Percentiles rank a stretch among this genome's conserved stretches.
Conservation (phyloP, 1,140 invertebrate species). For the Drosophila ficusphila region DNA sequence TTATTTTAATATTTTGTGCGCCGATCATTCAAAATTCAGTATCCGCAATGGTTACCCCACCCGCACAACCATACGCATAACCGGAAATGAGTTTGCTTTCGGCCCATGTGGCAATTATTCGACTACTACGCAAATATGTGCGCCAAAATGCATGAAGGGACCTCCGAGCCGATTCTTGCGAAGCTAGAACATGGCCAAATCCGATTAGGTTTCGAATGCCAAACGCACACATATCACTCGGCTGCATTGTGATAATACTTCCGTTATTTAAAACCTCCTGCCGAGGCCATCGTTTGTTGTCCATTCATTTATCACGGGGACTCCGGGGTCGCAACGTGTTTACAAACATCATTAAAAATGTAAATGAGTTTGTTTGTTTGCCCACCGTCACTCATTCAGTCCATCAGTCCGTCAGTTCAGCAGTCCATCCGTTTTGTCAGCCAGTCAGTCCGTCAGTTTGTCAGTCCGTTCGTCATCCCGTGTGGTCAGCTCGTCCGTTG, state of each 20-base stretch:
- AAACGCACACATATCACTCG: conserved; percentile 49
- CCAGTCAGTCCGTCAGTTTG: conserved; percentile 25
- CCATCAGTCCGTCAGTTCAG: conserved; percentile 12
- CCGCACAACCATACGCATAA: conserved; percentile 16
- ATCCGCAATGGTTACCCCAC: conserved; percentile 29
- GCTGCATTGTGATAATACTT: conserved; percentile 64
- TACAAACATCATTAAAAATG: conserved; percentile 80
- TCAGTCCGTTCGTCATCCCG: conserved; percentile 2
- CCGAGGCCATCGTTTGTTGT: conserved; percentile 52
- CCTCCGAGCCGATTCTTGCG: conserved; percentile 20
- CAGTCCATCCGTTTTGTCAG: conserved; percentile 20
- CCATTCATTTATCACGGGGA: conserved; percentile 57
- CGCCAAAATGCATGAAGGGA: conserved; percentile 11
- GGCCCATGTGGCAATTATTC: conserved; percentile 55
- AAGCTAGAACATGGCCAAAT: conserved; percentile 40
- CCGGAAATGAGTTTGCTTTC: conserved; percentile 77
- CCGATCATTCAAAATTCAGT: conserved; percentile 64
- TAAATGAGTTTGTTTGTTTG: conserved; percentile 81
- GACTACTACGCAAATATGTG: neutral
- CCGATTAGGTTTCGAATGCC: conserved; percentile 43
- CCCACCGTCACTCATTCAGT: too few relatives aligned
- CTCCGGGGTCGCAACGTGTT: conserved; percentile 41
- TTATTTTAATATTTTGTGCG: conserved; percentile 63
- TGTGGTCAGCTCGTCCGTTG: conserved; percentile 51
- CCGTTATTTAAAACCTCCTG: conserved; percentile 54